Evolutionary conservation across 2,888 invertebrate species (phyloP), one percentile per base, ranked within the genome.

Genomic region (Fissipunctia ypsillon): DNA sequence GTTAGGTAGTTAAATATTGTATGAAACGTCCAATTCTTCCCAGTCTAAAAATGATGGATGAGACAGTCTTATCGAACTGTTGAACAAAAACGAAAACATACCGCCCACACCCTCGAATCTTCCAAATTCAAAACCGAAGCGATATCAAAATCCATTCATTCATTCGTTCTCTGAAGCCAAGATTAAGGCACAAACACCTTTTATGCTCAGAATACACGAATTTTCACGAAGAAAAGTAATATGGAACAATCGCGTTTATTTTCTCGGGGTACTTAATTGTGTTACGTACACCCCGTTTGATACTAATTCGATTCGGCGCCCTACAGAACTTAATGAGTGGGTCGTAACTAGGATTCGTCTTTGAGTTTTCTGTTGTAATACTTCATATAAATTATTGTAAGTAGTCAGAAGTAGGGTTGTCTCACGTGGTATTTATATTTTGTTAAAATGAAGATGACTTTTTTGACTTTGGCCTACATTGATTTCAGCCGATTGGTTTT

Each of bases 211-310:
- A 70, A 19, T 35, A 71, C 60, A 52, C 54, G 60, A 69, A 50
- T 65, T 72, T 84, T 60, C 31, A 6, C 60, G n/a, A 72, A 78
- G 63, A 73, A 68, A 73, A 64, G 65, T 66, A 73, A 70, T 63
- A 69, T 60, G 48, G 66, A 80, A 61, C 73, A 73, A 80, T 74
- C 65, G 68, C 69, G 68, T 84, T 82, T 78, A 84, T 80, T 84
- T 76, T 45, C 57, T 56, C 35, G 50, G 76, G 83, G 85, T 85
- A n/a, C n/a, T n/a, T n/a, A 87, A 85, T 87, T 85, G 80, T 73
- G 54, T 85, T 83, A 86, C 60, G 61, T 72, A 72, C 90, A 86
- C 84, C 79, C 89, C 85, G 90, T 90, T 90, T 88, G 86, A 86
- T 84, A 78, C 83, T 89, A 89, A 91, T 89, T 88, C 84, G 83